phyloP scores from a whole-genome alignment of 2,888 invertebrate genomes.

The Silvanus unidentatus region DNA sequence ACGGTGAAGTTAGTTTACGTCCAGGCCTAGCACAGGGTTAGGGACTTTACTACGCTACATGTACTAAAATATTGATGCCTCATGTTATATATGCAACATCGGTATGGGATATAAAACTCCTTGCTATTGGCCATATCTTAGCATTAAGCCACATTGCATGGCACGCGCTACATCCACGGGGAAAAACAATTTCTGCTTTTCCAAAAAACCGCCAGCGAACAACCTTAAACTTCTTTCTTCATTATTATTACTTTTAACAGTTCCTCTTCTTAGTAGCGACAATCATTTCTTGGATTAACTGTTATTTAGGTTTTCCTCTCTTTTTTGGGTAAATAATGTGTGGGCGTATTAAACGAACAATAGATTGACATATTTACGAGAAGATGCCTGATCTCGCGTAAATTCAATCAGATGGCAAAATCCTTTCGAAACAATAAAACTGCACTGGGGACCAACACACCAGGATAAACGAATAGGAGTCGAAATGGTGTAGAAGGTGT shows the following conservation, averaged over 20 bases:
- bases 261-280: not conserved
- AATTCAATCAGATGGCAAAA: slow-evolving; percentile 40
- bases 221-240: slow-evolving; percentile 3
- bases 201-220: slow-evolving; percentile 12
- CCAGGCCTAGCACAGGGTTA: slow-evolving; percentile 18
- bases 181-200: slow-evolving; percentile 45
- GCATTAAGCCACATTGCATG: slow-evolving; percentile 42
- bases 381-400: slow-evolving; percentile 28
- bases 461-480: slow-evolving; percentile 28
- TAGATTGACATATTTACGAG: slow-evolving; percentile 37
- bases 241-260: not conserved
- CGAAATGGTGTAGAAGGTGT: slow-evolving; percentile 22
- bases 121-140: slow-evolving; percentile 49
- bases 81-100: slow-evolving; percentile 48
- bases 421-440: slow-evolving; percentile 38
- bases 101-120: slow-evolving; percentile 48
- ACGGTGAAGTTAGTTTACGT: slow-evolving; percentile 20
- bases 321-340: too few species aligned
- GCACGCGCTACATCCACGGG: slow-evolving; percentile 41
- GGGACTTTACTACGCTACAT: slow-evolving; percentile 23
- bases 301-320: too few species aligned
- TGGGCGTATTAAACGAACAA: too few species aligned
- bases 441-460: too few species aligned
- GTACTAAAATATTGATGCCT: slow-evolving; percentile 48
- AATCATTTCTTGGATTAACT: too few species aligned